Conservation (phyloP, 1,140 invertebrate genomes). For the Drusus annulatus region DNA sequence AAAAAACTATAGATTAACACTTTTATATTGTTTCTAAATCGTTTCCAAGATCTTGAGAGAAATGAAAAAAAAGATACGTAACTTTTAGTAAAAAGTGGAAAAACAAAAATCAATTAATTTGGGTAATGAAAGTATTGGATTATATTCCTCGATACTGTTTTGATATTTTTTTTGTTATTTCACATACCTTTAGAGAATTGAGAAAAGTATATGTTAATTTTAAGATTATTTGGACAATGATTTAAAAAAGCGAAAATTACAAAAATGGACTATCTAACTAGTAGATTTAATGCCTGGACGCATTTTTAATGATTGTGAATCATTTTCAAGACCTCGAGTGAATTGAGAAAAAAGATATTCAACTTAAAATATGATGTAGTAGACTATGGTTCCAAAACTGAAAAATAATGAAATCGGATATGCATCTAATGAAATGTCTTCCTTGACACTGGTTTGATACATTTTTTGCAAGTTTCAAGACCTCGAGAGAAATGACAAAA, state of each 20-base stretch:
- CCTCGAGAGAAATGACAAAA: background rate
- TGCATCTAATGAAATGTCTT: background rate
- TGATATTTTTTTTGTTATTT: too few species aligned
- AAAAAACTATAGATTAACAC: background rate
- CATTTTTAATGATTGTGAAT: background rate
- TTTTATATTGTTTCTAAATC: background rate
- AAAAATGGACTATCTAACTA: too few species aligned
- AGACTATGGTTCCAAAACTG: too few species aligned
- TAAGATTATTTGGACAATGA: too few species aligned
- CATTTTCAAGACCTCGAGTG: background rate
- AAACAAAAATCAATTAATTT: too few species aligned
- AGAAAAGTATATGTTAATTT: background rate
- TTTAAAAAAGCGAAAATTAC: too few species aligned
- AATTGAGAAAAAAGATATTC: background rate
- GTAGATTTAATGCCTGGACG: background rate
- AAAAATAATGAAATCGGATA: too few species aligned
- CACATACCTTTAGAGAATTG: too few species aligned
- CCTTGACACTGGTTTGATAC: background rate
- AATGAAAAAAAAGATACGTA: background rate
- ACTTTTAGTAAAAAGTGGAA: background rate
- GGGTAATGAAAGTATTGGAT: too few species aligned
- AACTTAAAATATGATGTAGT: too few species aligned
- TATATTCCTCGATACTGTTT: too few species aligned
- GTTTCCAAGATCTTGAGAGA: background rate
- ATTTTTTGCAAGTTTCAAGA: background rate